Base-by-base conservation (phyloP, 1,140 invertebrate species). In the Ectropis grisescens region DNA sequence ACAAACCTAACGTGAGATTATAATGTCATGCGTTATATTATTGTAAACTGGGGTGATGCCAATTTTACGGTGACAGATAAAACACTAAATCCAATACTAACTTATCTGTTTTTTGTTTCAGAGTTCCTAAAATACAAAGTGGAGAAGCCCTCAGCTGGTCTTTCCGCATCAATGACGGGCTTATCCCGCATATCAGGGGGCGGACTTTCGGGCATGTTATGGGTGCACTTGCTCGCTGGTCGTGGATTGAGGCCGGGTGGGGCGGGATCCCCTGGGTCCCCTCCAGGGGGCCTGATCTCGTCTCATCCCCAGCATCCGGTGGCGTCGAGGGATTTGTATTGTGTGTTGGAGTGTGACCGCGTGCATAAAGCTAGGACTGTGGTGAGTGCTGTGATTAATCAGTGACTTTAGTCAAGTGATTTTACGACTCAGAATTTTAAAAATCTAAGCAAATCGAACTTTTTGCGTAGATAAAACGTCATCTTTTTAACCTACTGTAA, bases 321-420 rank as follows among this genome's bases (percentile, higher is more conserved):
- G 24, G 85, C 86, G 7, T 83, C 93, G 32, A 83, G 94, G 41
- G 96, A 98, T 82, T 84, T 99, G 12, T 99, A 99, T 66, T 98
- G 96, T 70, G 97, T 99, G 1, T 85, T 99, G 16, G 96, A 98
- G 71, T 95, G 96, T 58, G 97, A 99, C 79, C 89, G 96, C 44
- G 91, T 98, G 5, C 97, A 99, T 81, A 98, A 98, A 84, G 97
- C 97, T 2, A 82, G 97, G 13, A 99, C 98, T 2, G 96, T 98
- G 37, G 96, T 86, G 47, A 72, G 83, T 68, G 13, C 25, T 6
- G n/a, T n/a, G n/a, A n/a, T n/a, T n/a, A n/a, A n/a, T n/a, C n/a
- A n/a, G n/a, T n/a, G n/a, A n/a, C n/a, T n/a, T n/a, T n/a, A n/a
- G n/a, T n/a, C n/a, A n/a, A n/a, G n/a, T n/a, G n/a, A n/a, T n/a